These are phyloP conservation scores for Garrulus glandarius DNA, from an alignment of 2,797 vertebrate species.

Conservation along the genomic window DNA sequence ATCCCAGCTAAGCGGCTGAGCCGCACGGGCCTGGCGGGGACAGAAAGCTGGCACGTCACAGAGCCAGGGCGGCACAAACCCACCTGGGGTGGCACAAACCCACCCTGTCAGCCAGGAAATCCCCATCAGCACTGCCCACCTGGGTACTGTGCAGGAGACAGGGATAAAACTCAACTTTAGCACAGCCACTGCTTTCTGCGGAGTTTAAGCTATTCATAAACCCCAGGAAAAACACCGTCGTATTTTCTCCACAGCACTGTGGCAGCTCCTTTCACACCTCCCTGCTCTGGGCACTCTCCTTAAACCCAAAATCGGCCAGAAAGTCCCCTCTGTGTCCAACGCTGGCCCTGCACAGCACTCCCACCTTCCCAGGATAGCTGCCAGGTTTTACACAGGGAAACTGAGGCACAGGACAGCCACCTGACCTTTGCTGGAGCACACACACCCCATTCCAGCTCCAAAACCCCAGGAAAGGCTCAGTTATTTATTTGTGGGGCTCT, in stretches of 20 bases:
- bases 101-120: not conserved
- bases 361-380: not conserved
- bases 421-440: not conserved
- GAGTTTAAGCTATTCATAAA: not conserved
- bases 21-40: not conserved
- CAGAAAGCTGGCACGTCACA: accelerated
- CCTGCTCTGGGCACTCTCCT: not conserved
- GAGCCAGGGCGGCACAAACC: not conserved
- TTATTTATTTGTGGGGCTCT: not conserved
- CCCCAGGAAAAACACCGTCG: accelerated
- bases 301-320: not conserved
- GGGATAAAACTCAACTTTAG: accelerated
- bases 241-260: not conserved
- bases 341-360: accelerated
- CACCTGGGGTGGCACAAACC: not conserved
- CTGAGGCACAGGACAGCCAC: not conserved
- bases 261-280: not conserved
- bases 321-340: accelerated
- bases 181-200: not conserved
- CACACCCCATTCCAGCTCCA: not conserved
- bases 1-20: not conserved
- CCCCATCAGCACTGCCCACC: not conserved
- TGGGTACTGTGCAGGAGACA: accelerated
- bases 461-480: not conserved
- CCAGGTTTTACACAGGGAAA: not conserved